Conservation (phyloP, 2,797 vertebrate species). For the Passerculus sandwichensis region DNA sequence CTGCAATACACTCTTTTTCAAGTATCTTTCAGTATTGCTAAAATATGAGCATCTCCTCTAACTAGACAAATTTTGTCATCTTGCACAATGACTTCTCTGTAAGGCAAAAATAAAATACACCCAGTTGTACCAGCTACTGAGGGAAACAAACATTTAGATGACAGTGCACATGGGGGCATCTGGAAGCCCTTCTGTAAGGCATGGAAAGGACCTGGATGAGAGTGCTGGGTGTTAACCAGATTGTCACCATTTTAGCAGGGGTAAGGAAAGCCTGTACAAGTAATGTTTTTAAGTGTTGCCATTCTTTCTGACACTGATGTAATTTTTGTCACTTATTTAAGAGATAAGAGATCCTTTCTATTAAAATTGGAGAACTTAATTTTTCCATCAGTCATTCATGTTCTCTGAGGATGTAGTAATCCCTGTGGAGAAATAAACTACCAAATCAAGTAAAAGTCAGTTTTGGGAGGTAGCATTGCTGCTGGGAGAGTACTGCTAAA, state of each 20-base stretch:
- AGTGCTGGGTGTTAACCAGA: not conserved
- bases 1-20: not conserved
- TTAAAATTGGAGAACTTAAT: not conserved
- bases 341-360: not conserved
- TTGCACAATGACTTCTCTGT: not conserved
- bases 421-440: not conserved
- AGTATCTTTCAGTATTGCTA: not conserved
- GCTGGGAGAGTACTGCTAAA: not conserved
- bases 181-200: not conserved
- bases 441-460: not conserved
- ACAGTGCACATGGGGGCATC: not conserved
- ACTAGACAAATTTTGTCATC: not conserved
- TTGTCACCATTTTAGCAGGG: not conserved
- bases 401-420: not conserved
- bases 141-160: not conserved
- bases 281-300: not conserved
- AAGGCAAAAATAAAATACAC: constrained; percentile 17
- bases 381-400: not conserved
- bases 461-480: not conserved
- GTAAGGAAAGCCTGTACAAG: not conserved
- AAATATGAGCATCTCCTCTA: not conserved
- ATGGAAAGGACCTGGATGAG: not conserved
- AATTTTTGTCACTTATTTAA: not conserved
- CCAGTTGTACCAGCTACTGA: not conserved
- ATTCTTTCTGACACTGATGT: not conserved